Evolutionary conservation across 2,113 vertebrate genomes (phyloP).

Genomic region (Ctenodactylus gundi): DNA sequence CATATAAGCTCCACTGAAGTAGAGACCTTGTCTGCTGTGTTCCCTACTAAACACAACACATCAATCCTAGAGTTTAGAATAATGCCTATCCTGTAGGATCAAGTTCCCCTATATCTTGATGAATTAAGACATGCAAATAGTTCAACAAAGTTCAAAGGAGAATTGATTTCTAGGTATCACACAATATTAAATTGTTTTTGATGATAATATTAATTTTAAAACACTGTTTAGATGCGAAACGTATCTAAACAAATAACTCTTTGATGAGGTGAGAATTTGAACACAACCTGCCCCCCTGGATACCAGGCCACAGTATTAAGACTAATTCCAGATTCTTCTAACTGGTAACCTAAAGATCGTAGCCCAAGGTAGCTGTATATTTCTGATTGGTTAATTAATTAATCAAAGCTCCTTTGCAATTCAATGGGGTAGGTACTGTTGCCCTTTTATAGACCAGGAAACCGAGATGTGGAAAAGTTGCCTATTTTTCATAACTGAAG

Average conservation of each 20-base stretch:
- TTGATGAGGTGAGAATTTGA: background rate
- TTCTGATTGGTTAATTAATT: background rate
- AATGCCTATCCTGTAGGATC: background rate
- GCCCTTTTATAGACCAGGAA: background rate
- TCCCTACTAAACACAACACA: background rate
- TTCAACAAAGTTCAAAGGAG: background rate
- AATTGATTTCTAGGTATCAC: background rate
- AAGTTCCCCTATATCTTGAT: background rate
- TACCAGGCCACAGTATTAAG: background rate
- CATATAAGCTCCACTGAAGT: background rate
- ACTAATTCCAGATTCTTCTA: background rate
- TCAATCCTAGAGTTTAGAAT: background rate
- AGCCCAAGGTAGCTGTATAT: background rate
- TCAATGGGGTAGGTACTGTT: background rate
- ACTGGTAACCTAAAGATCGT: background rate
- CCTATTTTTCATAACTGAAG: background rate
- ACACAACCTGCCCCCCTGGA: background rate
- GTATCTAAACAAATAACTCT: background rate
- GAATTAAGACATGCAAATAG: background rate
- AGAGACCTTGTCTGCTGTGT: background rate
- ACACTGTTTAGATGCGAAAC: background rate
- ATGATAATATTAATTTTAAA: background rate
- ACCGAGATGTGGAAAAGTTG: background rate
- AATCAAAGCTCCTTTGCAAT: background rate
- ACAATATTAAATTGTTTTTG: background rate